Evolutionary conservation across 2,888 invertebrate genomes (phyloP).

Genomic region (Acronicta leporina): DNA sequence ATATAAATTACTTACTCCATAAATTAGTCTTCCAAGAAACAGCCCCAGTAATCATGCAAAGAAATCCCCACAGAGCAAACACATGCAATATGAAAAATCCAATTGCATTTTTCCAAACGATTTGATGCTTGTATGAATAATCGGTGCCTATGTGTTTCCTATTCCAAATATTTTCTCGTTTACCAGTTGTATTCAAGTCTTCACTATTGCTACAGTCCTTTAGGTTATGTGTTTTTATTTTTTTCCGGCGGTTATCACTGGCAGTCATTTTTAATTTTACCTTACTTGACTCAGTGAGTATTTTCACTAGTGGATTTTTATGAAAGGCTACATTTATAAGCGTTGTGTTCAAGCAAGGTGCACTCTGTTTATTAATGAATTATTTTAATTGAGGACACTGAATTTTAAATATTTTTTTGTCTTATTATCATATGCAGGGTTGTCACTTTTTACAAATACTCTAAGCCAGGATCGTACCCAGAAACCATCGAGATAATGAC

Average conservation of each 20-base stretch:
- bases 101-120: constrained; percentile 90
- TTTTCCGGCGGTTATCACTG: constrained; percentile 15
- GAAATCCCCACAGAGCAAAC: constrained; percentile 79
- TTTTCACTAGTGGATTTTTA: constrained; percentile 36
- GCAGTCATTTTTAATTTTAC: constrained; percentile 33
- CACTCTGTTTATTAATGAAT: constrained; percentile 29
- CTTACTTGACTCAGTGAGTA: constrained; percentile 10
- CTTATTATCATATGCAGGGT: background rate
- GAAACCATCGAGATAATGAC: too few species aligned
- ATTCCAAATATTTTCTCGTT: constrained; percentile 9
- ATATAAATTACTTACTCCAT: constrained; percentile 50
- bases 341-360: constrained; percentile 42
- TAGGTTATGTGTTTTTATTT: constrained; percentile 14
- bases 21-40: constrained; percentile 36
- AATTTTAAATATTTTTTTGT: constrained; percentile 13
- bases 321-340: constrained; percentile 42
- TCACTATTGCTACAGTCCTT: constrained; percentile 9
- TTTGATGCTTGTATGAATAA: constrained; percentile 78
- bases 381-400: constrained; percentile 24
- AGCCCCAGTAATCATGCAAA: constrained; percentile 60
- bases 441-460: too few species aligned
- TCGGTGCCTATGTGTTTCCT: constrained; percentile 71
- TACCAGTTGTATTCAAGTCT: constrained; percentile 1
- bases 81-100: constrained; percentile 88
- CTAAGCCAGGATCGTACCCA: too few species aligned